Conservation (phyloP, 2,113 vertebrate species). For the Rousettus leschenaultii region DNA sequence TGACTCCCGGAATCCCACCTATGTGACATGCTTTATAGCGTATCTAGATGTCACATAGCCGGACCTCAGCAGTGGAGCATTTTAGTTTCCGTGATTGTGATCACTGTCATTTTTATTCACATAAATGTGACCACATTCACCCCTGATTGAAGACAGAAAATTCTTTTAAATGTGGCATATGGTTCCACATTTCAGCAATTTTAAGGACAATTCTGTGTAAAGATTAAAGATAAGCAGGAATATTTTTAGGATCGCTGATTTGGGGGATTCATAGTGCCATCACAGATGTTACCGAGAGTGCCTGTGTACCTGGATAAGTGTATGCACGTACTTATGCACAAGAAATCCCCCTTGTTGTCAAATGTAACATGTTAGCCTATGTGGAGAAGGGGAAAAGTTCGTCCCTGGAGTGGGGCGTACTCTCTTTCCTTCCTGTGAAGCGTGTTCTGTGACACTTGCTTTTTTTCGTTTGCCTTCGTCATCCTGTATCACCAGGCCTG, state of each 20-base stretch:
- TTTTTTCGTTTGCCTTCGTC: background rate
- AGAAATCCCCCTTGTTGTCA: background rate
- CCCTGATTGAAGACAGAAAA: background rate
- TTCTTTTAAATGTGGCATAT: background rate
- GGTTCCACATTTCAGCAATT: background rate
- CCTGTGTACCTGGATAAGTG: background rate
- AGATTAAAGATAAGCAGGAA: background rate
- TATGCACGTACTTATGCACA: no score
- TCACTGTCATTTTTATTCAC: background rate
- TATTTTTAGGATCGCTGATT: background rate
- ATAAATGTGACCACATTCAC: background rate
- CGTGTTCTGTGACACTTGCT: background rate
- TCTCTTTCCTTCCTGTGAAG: no score
- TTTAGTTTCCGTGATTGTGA: background rate
- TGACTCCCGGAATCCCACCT: background rate
- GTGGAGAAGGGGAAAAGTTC: background rate
- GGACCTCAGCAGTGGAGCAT: background rate
- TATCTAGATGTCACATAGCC: background rate
- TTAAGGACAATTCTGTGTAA: background rate
- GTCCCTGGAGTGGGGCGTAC: fast-evolving
- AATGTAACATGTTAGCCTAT: background rate
- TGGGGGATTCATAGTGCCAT: background rate
- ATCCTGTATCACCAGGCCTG: background rate
- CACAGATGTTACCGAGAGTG: background rate
- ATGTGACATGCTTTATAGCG: fast-evolving